Base-by-base conservation (phyloP, 2,797 vertebrate genomes). In the Protonibea diacanthus region DNA sequence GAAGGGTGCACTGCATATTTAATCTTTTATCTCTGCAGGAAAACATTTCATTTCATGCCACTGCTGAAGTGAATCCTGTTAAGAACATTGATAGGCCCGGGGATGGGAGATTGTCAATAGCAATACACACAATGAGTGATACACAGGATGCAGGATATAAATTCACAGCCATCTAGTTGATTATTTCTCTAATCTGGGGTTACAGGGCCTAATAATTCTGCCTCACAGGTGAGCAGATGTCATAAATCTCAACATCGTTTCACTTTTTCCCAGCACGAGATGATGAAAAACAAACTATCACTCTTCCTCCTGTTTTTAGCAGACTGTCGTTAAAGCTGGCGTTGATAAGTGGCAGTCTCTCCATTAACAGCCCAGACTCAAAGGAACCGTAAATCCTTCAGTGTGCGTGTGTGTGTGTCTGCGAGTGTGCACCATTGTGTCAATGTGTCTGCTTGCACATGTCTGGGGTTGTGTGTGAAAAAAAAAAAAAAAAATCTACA, bases 201-300 rank as follows among this genome's bases (percentile, higher is more conserved):
- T 91, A 86, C 86, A 79, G 87, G 74, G 70, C 55, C 86, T 81
- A 90, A 92, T 93, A 93, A 92, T 90, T 93, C 92, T 92, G 88
- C 84, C 86, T 91, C 69, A 59, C 91, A 91, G 87, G 91, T 91
- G 90, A 86, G 86, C 70, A 38, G 71, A 68, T 58, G 71, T 71
- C 73, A 88, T 93, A 91, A 93, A 93, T 92, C 84, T 82, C 27
- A 0, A 56, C 90, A 86, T 88, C 85, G 61, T 92, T 89, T 93
- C 84, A 92, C 88, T 92, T 91, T 88, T 91, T 63, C 69, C 62
- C 76, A 42, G 82, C 17, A 65, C n/a, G 84, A 78, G 90, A 93
- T 92, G 93, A 93, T 93, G 91, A 93, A 94, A 93, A 90, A 91
- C 90, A 93, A 92, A 94, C 94, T 89, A 93, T 94, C 88, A 94